phyloP scores from a whole-genome alignment of 2,113 vertebrate genomes.

The Eulacestoma nigropectus region DNA sequence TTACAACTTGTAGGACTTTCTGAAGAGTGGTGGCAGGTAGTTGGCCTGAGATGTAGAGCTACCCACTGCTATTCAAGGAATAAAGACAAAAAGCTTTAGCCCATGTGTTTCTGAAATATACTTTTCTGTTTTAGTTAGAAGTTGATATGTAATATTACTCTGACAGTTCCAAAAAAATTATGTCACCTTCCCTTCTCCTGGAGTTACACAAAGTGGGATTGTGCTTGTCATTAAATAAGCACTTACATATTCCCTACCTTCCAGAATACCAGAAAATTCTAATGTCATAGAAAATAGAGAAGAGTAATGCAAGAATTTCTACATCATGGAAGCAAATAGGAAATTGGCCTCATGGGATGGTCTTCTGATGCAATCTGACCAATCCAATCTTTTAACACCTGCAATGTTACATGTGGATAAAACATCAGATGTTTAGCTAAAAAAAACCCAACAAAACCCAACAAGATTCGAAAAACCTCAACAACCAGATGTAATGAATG shows the following conservation, averaged over 20 bases:
- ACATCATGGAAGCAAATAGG: background rate
- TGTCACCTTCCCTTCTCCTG: background rate
- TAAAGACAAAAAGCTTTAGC: constrained; percentile 54
- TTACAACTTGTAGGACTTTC: constrained; percentile 41
- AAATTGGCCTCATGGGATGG: background rate
- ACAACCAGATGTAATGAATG: background rate
- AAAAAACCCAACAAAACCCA: background rate
- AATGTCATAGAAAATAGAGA: background rate
- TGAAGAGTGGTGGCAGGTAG: constrained; percentile 14
- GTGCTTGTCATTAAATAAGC: background rate
- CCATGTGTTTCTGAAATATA: constrained; percentile 23
- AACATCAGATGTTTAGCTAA: background rate
- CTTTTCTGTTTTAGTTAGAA: constrained; percentile 45
- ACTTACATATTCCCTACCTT: background rate
- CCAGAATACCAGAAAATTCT: background rate
- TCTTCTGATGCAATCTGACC: background rate
- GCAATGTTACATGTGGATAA: background rate
- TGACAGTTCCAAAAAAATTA: background rate
- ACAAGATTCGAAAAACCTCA: background rate
- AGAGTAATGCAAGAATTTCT: background rate
- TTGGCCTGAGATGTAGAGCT: constrained; percentile 57
- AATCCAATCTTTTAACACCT: background rate
- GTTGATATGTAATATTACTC: background rate
- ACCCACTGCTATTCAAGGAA: constrained; percentile 24
- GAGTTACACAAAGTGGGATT: background rate